Conservation (phyloP, 2,113 vertebrate species). For the Circaetus cinerascens region DNA sequence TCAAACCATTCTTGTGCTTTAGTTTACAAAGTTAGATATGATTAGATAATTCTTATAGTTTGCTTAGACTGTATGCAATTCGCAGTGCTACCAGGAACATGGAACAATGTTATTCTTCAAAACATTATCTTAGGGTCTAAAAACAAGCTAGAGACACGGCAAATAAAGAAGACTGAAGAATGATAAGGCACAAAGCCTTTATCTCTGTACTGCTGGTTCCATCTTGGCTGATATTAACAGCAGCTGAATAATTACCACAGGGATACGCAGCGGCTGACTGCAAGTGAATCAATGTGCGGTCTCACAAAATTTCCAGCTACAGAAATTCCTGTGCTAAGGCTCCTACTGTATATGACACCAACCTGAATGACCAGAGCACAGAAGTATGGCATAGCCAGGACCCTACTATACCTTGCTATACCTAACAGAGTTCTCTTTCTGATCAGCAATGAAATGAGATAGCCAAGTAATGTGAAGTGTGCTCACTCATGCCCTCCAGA, state of each 20-base stretch:
- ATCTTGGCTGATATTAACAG: background rate
- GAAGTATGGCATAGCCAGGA: background rate
- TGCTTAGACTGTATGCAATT: background rate
- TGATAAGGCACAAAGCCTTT: background rate
- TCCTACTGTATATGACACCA: background rate
- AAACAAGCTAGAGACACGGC: background rate
- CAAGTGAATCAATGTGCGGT: background rate
- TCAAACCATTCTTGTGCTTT: background rate
- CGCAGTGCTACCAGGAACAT: background rate
- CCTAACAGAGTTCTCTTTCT: background rate
- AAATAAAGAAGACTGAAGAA: background rate
- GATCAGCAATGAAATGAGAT: background rate
- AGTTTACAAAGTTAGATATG: slow-evolving; percentile 10
- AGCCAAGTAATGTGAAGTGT: background rate
- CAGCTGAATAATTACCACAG: background rate
- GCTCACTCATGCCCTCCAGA: background rate
- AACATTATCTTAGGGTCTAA: background rate
- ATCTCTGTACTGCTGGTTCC: background rate
- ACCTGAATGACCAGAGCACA: background rate
- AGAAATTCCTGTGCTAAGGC: background rate
- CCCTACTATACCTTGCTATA: background rate
- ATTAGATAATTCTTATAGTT: background rate
- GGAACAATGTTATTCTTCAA: background rate
- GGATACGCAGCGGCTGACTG: background rate
- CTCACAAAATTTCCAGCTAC: background rate